Percentiles rank a stretch among this genome's conserved stretches.
These are phyloP conservation scores for Oreortyx pictus DNA, from an alignment of 2,797 vertebrate species.

Conservation along the genomic window DNA sequence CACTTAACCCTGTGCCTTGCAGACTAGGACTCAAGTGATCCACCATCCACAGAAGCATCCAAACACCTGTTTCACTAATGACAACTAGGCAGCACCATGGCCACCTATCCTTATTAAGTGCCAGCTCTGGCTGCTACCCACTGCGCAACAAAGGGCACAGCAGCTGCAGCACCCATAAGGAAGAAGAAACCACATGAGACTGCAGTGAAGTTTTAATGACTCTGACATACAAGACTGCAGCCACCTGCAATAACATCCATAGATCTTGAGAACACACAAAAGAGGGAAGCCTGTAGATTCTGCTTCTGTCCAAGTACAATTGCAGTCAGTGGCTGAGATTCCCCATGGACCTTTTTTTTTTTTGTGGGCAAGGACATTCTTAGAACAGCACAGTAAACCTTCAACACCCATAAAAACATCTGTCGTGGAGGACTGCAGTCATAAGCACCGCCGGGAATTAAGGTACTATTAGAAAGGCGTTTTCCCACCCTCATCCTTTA, in stretches of 20 bases:
- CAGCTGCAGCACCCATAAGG: background rate
- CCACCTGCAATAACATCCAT: background rate
- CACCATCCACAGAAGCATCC: background rate
- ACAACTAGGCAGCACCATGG: background rate
- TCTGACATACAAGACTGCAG: background rate
- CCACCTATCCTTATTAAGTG: fast-evolving
- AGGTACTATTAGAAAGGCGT: background rate
- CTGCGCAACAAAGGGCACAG: fast-evolving
- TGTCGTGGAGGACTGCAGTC: background rate
- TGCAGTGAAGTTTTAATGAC: background rate
- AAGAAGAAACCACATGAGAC: background rate
- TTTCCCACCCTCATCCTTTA: background rate
- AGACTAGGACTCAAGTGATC: background rate
- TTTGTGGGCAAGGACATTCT: background rate
- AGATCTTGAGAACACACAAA: background rate
- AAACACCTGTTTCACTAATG: background rate
- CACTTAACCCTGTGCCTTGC: background rate
- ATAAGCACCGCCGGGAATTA: background rate
- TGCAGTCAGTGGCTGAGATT: background rate
- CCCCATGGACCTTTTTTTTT: background rate
- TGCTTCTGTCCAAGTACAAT: background rate
- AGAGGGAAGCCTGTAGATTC: background rate
- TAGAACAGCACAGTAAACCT: background rate
- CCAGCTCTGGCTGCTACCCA: background rate
- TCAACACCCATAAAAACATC: background rate